Evolutionary conservation across 2,113 vertebrate species (phyloP).

Genomic region (Marcusenius ussheri): DNA sequence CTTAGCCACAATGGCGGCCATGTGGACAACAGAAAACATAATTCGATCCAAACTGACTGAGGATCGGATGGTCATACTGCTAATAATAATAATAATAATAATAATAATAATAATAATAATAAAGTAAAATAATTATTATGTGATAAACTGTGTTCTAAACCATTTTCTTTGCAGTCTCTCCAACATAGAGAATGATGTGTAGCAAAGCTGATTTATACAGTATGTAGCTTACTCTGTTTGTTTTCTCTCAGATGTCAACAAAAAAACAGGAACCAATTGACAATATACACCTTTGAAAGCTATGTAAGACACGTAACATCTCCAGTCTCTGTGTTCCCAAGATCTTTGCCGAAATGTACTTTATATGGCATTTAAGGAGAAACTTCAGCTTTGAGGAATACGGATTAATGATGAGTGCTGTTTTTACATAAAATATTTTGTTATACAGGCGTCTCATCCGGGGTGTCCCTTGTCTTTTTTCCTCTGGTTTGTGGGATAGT

Average conservation of each 20-base stretch:
- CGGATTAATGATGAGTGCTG: neutral
- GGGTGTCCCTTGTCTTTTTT: neutral
- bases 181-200: neutral
- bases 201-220: neutral
- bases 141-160: neutral
- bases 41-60: neutral
- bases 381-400: neutral
- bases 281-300: neutral
- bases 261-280: neutral
- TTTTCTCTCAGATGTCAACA: neutral
- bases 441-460: neutral
- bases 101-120: neutral
- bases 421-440: neutral
- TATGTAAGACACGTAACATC: neutral
- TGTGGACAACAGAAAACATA: neutral
- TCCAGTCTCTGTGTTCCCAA: neutral
- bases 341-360: neutral
- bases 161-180: neutral
- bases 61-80: neutral
- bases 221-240: neutral
- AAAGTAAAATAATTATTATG: neutral
- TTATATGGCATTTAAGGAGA: neutral
- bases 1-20: neutral
- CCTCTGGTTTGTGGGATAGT: neutral
- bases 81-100: neutral